Conservation (phyloP, 23 tunicate species). For the Diplosoma virens region DNA sequence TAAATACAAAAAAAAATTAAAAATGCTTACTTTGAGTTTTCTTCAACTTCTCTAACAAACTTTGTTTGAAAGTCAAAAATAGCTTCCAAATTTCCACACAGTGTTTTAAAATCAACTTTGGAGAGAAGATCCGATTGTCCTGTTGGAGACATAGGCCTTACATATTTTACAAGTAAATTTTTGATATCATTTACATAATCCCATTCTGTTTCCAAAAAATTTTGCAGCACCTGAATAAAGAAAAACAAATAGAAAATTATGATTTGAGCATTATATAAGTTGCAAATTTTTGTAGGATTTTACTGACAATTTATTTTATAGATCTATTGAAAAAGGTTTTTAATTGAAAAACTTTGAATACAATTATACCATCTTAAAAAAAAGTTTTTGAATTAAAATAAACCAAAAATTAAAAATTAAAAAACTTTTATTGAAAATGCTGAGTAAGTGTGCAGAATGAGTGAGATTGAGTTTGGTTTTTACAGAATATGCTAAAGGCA, state of each 20-base stretch:
- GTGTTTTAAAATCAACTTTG: conserved; percentile 13
- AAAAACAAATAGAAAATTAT: background rate
- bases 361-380: too few relatives aligned
- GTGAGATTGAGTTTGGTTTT: too few relatives aligned
- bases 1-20: background rate
- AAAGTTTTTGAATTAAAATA: too few relatives aligned
- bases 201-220: conserved; percentile 74
- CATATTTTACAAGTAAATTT: conserved; percentile 40
- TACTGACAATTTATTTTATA: too few relatives aligned
- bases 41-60: conserved; percentile 72
- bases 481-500: too few relatives aligned
- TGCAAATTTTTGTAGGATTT: too few relatives aligned
- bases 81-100: conserved; percentile 66
- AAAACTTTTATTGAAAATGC: too few relatives aligned
- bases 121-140: conserved; percentile 37
- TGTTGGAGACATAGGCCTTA: conserved; percentile 49
- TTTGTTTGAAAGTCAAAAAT: conserved; percentile 73
- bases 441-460: too few relatives aligned
- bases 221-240: conserved; percentile 58
- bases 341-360: too few relatives aligned
- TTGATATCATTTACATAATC: conserved; percentile 65
- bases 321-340: too few relatives aligned
- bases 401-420: too few relatives aligned
- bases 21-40: conserved; percentile 62
- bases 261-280: too few relatives aligned